Conservation (phyloP, 2,888 invertebrate genomes). For the Drosophila pegasa region DNA sequence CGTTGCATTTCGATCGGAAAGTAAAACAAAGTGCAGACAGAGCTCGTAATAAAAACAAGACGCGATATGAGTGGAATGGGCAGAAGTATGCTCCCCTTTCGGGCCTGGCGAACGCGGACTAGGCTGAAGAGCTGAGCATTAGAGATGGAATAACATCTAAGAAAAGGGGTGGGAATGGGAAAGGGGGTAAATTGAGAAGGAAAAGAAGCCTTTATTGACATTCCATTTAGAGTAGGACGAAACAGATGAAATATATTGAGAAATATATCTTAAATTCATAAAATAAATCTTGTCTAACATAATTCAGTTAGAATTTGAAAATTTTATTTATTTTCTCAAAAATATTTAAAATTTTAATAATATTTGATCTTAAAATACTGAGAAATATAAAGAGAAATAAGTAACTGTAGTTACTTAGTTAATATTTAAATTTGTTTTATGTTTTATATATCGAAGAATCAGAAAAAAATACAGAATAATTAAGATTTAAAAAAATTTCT, state of each 20-base stretch:
- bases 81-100: constrained; percentile 2
- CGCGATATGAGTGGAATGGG: neutral
- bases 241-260: too few species aligned
- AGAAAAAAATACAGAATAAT: too few species aligned
- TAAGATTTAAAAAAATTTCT: too few species aligned
- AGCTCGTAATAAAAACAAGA: constrained; percentile 36
- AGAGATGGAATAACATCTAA: constrained; percentile 21
- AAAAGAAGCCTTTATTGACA: neutral
- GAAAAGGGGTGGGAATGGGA: neutral
- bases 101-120: constrained; percentile 26
- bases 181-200: neutral
- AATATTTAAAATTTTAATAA: neutral
- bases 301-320: too few species aligned
- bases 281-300: too few species aligned
- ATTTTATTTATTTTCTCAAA: too few species aligned
- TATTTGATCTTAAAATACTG: neutral
- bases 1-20: constrained; percentile 72
- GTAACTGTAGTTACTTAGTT: too few species aligned
- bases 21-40: constrained; percentile 64
- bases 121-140: neutral
- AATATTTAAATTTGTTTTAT: too few species aligned
- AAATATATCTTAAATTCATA: too few species aligned
- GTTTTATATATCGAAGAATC: too few species aligned
- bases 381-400: too few species aligned
- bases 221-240: neutral